Evolutionary conservation across 2,797 vertebrate species (phyloP).

Genomic region (Micropoecilia bifurca): DNA sequence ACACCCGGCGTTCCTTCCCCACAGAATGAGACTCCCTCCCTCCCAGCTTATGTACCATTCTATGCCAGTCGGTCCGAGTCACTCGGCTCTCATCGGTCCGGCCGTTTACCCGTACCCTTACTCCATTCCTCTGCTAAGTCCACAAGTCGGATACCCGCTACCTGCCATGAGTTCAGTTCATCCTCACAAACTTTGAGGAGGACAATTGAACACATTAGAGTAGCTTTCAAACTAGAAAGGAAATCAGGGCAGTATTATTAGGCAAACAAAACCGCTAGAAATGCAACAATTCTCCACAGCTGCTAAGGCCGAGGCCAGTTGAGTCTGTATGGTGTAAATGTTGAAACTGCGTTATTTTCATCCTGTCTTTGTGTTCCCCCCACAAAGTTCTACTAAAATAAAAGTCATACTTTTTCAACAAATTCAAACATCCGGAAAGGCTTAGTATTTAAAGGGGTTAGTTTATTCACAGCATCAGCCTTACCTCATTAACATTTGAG

Average conservation of each 20-base stretch:
- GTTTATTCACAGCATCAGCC: conserved; percentile 6
- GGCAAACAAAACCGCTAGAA: not conserved
- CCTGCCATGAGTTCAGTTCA: conserved; percentile 77
- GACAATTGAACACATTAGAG: not conserved
- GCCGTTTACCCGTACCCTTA: conserved; percentile 78
- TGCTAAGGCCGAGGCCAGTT: not conserved
- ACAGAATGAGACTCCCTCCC: conserved; percentile 81
- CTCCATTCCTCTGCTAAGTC: conserved; percentile 76
- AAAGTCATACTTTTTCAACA: not conserved
- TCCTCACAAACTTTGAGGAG: conserved; percentile 78
- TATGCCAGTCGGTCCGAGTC: conserved; percentile 64
- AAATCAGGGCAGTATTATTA: not conserved
- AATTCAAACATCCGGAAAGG: not conserved
- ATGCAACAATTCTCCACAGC: not conserved
- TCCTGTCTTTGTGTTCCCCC: not conserved
- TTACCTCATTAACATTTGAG: conserved; percentile 15
- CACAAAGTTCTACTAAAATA: not conserved
- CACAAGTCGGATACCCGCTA: conserved; percentile 70
- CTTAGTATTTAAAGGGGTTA: not conserved
- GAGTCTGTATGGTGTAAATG: not conserved
- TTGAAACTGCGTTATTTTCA: not conserved
- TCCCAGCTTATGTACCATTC: conserved; percentile 78
- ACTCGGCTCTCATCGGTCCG: conserved; percentile 71
- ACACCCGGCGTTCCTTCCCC: conserved; percentile 78
- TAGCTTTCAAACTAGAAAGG: not conserved